Evolutionary conservation across 92 coral and sea anemone genomes (phyloP).

Genomic region (Isaurus tuberculatus): DNA sequence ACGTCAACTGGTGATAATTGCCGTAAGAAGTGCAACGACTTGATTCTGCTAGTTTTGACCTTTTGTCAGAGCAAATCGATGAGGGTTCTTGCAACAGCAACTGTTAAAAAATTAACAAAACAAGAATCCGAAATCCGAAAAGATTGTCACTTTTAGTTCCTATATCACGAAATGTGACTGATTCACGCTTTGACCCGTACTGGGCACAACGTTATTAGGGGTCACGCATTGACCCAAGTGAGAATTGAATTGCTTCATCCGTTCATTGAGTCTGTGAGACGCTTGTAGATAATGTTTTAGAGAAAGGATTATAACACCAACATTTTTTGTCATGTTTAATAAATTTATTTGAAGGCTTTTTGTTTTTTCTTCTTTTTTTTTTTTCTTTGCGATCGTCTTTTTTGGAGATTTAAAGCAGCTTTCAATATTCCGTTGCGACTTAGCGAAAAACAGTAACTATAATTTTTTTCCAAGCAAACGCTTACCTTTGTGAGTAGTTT

Average conservation of each 20-base stretch:
- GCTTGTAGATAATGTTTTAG: neutral
- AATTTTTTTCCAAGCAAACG: neutral
- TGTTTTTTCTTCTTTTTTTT: neutral
- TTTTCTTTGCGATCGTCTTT: neutral
- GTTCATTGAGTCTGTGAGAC: neutral
- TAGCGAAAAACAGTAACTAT: neutral
- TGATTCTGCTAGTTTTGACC: too few species aligned
- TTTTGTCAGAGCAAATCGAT: too few species aligned
- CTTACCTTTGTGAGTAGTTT: conserved; percentile 78
- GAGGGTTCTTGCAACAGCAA: neutral
- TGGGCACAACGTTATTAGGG: neutral
- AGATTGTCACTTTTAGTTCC: neutral
- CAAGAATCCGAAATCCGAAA: neutral
- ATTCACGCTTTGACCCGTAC: neutral
- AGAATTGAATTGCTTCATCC: neutral
- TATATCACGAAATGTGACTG: neutral
- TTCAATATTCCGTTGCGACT: neutral
- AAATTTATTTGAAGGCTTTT: neutral
- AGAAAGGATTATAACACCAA: neutral
- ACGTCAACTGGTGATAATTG: too few species aligned
- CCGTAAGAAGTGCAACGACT: too few species aligned
- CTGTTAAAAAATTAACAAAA: neutral
- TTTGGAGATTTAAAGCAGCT: neutral
- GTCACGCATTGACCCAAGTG: neutral
- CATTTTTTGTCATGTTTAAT: neutral